These are phyloP conservation scores for Synanthedon myopaeformis DNA, from an alignment of 2,888 invertebrate genomes.

Conservation along the genomic window DNA sequence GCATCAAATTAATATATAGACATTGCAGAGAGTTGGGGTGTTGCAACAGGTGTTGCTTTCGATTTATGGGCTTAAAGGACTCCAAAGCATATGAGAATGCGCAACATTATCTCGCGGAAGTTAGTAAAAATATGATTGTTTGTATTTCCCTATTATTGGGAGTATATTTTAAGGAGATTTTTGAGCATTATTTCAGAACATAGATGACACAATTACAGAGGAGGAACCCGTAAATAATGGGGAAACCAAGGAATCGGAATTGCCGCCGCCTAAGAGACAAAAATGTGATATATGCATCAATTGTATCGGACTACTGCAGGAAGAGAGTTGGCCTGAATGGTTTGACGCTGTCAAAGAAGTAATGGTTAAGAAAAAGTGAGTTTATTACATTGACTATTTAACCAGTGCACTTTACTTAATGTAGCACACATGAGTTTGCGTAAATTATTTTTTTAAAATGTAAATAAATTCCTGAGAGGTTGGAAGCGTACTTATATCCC, in stretches of 20 bases:
- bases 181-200: slow-evolving; percentile 4
- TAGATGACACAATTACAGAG: background rate
- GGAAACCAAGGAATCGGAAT: background rate
- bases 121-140: slow-evolving; percentile 26
- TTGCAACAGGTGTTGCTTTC: slow-evolving; percentile 76
- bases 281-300: slow-evolving; percentile 72
- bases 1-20: too few relatives aligned
- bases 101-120: slow-evolving; percentile 54
- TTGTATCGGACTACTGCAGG: slow-evolving; percentile 80
- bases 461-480: too few relatives aligned
- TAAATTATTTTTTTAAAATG: too few relatives aligned
- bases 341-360: slow-evolving; percentile 61
- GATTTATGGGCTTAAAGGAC: slow-evolving; percentile 74
- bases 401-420: too few relatives aligned
- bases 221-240: too few relatives aligned
- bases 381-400: background rate
- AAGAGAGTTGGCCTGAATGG: slow-evolving; percentile 65
- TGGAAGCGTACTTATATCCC: too few relatives aligned
- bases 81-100: slow-evolving; percentile 67
- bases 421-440: too few relatives aligned
- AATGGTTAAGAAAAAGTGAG: slow-evolving; percentile 60
- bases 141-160: background rate
- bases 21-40: slow-evolving; percentile 70
- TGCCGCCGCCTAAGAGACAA: slow-evolving; percentile 43
- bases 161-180: too few relatives aligned